These are phyloP conservation scores for Arrhopalites spinosus DNA, from an alignment of 2,888 invertebrate genomes.

Conservation along the genomic window DNA sequence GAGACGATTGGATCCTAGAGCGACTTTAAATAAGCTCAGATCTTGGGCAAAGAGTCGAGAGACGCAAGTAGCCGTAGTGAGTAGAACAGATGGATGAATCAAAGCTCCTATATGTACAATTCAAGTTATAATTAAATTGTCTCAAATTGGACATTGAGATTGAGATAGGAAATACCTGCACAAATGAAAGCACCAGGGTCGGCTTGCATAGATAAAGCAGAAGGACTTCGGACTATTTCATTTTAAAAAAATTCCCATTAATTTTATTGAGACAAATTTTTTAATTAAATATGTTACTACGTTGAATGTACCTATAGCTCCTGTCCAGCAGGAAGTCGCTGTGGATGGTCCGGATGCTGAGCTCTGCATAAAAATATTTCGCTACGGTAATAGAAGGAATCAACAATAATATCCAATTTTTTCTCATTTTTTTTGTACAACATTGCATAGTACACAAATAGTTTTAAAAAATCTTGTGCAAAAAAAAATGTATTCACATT, in stretches of 20 bases:
- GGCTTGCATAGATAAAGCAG: constrained; percentile 31
- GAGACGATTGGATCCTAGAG: constrained; percentile 41
- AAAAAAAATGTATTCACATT: too few species aligned
- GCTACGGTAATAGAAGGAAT: neutral
- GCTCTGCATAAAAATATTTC: constrained; percentile 3
- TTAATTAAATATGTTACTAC: too few species aligned
- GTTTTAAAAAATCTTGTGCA: too few species aligned
- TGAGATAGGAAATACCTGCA: constrained; percentile 31
- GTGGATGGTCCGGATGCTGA: constrained; percentile 20
- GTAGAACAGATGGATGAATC: constrained; percentile 39
- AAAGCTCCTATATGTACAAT: constrained; percentile 20
- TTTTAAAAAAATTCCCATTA: too few species aligned
- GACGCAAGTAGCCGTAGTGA: constrained; percentile 53
- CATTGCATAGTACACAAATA: too few species aligned
- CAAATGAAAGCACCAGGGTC: constrained; percentile 55
- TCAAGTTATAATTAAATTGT: neutral
- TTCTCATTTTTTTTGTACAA: too few species aligned
- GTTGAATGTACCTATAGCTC: too few species aligned
- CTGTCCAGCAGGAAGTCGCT: constrained; percentile 50
- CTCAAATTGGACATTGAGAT: too few species aligned
- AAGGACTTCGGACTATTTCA: constrained; percentile 44
- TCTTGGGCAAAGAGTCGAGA: constrained; percentile 50
- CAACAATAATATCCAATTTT: too few species aligned
- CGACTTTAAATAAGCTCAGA: constrained; percentile 46
- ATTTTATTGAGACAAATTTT: too few species aligned